Evolutionary conservation across 2,888 invertebrate genomes (phyloP).

Genomic region (Thymelicus lineola): DNA sequence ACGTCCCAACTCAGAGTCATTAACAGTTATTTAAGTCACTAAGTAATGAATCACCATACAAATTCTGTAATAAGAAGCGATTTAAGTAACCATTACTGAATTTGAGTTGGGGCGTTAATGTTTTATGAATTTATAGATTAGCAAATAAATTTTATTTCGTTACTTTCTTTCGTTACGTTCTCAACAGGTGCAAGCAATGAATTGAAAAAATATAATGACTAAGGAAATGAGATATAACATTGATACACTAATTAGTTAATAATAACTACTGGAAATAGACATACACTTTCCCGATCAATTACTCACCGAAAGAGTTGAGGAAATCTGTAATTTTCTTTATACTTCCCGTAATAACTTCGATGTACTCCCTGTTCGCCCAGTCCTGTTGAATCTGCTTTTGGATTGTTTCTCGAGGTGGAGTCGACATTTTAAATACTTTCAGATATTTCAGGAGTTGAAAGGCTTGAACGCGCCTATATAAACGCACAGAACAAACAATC

Average conservation of each 20-base stretch:
- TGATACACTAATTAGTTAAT: slow-evolving; percentile 11
- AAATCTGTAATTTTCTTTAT: slow-evolving; percentile 99
- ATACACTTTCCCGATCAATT: slow-evolving; percentile 26
- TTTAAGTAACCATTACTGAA: no score
- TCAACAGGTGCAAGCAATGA: no score
- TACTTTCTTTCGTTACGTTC: no score
- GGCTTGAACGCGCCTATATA: neutral
- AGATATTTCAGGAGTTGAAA: neutral
- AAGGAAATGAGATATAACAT: neutral
- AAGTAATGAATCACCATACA: no score
- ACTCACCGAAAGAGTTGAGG: slow-evolving; percentile 96
- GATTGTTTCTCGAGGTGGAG: slow-evolving; percentile 91
- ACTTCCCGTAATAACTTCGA: slow-evolving; percentile 98
- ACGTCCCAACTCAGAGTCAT: no score
- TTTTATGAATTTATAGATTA: no score
- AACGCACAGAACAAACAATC: neutral
- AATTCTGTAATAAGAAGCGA: no score
- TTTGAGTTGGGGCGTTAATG: no score
- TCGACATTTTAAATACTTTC: slow-evolving; percentile 82
- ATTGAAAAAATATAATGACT: no score
- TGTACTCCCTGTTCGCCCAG: slow-evolving; percentile 99
- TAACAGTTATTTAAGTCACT: no score
- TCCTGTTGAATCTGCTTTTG: slow-evolving; percentile 98
- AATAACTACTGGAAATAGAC: slow-evolving; percentile 16
- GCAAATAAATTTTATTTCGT: no score